Evolutionary conservation across 2,888 invertebrate species (phyloP), one percentile per base, ranked within the genome.

Genomic region (Bombylius major): DNA sequence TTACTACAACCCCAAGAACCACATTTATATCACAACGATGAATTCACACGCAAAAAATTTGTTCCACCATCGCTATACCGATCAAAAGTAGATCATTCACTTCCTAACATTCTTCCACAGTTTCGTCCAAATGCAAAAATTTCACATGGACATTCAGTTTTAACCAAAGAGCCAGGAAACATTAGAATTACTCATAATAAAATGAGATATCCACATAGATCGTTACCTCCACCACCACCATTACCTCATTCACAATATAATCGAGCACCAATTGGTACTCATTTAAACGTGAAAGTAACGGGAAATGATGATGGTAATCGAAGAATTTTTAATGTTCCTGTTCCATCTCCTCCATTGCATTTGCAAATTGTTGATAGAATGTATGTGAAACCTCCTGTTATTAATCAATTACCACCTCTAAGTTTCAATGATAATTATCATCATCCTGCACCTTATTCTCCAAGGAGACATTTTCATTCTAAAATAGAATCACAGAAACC

Each of bases 31-130:
- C 23, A 3, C 23, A 23, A 56, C 23, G 59, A 59, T 47, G 58
- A 59, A 53, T 58, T 58, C 23, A 55, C 54, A 9, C 57, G 58
- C 5, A 61, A 42, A 11, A 42, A 42, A 42, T 42, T 42, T 42
- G 39, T 42, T 42, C 39, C 39, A 42, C 39, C 39, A 42, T 36
- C 34, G 5, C 11, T 11, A 42, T 42, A 8, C 4, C 39, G 39
- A 5, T 11, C 39, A 42, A 42, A 42, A 42, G 8, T 42, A 11
- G 11, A 42, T 42, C 39, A 42, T 11, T 66, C 72, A 55, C 65
- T 82, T 48, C 85, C 85, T 1, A 86, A 86, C 64, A 85, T 86
- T 63, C 67, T 86, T 33, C 86, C 86, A 0, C 85, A 86, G 64
- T 86, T 86, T 63, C 75, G 85, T 42, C 86, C 86, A 0, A 84